Base-by-base conservation (phyloP, 2,888 invertebrate genomes). In the Baronia brevicornis region DNA sequence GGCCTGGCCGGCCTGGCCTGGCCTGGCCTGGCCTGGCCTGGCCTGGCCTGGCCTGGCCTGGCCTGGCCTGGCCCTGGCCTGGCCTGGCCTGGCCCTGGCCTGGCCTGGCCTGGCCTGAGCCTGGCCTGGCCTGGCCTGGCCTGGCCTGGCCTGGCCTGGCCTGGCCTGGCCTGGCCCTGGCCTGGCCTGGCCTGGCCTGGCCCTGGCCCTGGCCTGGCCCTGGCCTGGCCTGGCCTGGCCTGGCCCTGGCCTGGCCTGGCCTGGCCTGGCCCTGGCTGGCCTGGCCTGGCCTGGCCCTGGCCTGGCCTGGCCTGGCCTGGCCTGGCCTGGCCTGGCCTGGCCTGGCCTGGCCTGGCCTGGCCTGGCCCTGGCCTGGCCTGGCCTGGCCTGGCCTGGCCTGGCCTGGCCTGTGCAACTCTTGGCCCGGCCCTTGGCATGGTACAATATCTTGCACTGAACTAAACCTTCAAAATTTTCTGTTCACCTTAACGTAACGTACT, bases 41-140 rank as follows among this genome's bases (percentile, higher is more conserved):
- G 28, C 35, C 35, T 35, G 32, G 32, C 39, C 32, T 35, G 35
- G 35, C 39, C 35, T 38, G 33, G 33, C 38, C 38, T 38, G 33
- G 39, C 41, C 39, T 39, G 38, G 41, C 43, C 40, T 41, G 41
- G 41, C 43, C 43, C n/a, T 18, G 36, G 36, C 39, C 36, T 41
- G 41, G 41, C 43, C 43, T 43, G 41, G 40, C 43, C 40, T 41
- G 41, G 41, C 43, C 43, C n/a, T 43, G 41, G n/a, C n/a, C n/a
- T n/a, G n/a, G n/a, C n/a, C n/a, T n/a, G n/a, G 41, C 40, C 43
- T 43, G 40, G 40, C 43, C 40, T 41, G 39, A n/a, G 39, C 43
- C 40, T 43, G 39, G 41, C 40, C 40, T 43, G 38, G 40, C 43
- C 41, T 41, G 39, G 41, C 44, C 43, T 43, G 40, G 40, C 40